Conservation (phyloP, 2,113 vertebrate genomes). For the Chamaetylas fuelleborni region DNA sequence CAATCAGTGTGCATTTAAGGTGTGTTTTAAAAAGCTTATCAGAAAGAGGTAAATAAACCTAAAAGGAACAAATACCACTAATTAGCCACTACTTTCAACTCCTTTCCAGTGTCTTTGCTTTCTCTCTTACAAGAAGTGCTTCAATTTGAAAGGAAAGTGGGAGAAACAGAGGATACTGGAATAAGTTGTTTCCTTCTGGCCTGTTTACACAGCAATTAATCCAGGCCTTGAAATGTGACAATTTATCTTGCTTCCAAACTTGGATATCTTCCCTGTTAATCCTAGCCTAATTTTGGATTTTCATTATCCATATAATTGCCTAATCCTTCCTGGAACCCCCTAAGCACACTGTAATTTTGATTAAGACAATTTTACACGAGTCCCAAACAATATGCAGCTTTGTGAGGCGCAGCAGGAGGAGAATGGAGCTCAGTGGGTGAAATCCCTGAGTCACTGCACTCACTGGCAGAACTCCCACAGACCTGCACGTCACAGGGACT, state of each 20-base stretch:
- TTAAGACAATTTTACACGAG: constrained; percentile 4
- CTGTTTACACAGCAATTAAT: neutral
- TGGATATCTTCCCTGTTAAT: constrained; percentile 36
- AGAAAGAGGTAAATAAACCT: neutral
- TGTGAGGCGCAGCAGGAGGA: constrained; percentile 18
- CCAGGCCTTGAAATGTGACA: neutral
- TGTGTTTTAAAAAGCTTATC: neutral
- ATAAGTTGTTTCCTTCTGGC: neutral
- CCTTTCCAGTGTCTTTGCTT: neutral
- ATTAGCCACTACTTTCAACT: neutral
- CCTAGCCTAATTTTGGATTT: constrained; percentile 40
- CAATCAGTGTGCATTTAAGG: neutral
- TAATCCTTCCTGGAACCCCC: constrained; percentile 31
- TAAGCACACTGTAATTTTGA: constrained; percentile 19
- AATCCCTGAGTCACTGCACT: neutral
- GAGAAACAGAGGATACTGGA: neutral
- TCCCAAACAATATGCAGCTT: neutral
- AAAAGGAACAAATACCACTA: neutral
- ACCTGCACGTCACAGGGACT: neutral
- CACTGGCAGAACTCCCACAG: neutral
- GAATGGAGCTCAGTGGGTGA: constrained; percentile 16
- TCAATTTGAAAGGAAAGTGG: neutral
- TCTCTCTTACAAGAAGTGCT: neutral
- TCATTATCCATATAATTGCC: constrained; percentile 47
- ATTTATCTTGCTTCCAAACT: constrained; percentile 48